Conservation (phyloP, 2,888 invertebrate genomes). For the Drosophila sordidula region DNA sequence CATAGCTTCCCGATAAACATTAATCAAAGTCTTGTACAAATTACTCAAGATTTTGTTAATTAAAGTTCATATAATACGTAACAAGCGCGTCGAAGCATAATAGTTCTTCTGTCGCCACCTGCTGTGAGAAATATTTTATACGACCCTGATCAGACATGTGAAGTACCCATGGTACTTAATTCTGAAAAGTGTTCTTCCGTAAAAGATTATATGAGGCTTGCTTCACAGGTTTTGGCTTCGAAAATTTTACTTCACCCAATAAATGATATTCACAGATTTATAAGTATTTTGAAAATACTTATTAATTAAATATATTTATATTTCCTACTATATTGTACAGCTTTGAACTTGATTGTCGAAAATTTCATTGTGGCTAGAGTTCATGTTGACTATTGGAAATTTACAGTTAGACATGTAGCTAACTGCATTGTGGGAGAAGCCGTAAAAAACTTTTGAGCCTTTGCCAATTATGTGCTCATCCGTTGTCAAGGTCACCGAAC, state of each 20-base stretch:
- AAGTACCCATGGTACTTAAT: background rate
- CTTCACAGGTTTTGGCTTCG: background rate
- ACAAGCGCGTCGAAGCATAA: constrained; percentile 26
- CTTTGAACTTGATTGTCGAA: constrained; percentile 45
- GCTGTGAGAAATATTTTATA: constrained; percentile 29
- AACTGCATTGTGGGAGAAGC: constrained; percentile 9
- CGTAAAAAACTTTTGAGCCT: constrained; percentile 45
- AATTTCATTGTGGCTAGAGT: constrained; percentile 1
- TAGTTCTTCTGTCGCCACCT: constrained; percentile 22
- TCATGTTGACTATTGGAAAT: constrained; percentile 4
- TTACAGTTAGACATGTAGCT: constrained; percentile 17
- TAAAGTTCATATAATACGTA: constrained; percentile 7
- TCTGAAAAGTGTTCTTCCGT: constrained; percentile 3
- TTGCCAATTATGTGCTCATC: constrained; percentile 66
- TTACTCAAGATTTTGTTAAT: constrained; percentile 14
- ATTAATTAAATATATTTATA: constrained; percentile 5
- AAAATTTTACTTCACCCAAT: background rate
- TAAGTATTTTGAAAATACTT: no score
- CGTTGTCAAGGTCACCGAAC: constrained; percentile 60
- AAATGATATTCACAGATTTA: background rate
- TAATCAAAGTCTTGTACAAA: constrained; percentile 13
- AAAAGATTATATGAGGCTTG: constrained; percentile 5
- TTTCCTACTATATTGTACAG: background rate
- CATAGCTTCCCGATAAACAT: constrained; percentile 2
- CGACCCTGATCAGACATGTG: constrained; percentile 31